These are phyloP conservation scores for Baryphthengus martii DNA, from an alignment of 2,113 vertebrate genomes.

Conservation along the genomic window DNA sequence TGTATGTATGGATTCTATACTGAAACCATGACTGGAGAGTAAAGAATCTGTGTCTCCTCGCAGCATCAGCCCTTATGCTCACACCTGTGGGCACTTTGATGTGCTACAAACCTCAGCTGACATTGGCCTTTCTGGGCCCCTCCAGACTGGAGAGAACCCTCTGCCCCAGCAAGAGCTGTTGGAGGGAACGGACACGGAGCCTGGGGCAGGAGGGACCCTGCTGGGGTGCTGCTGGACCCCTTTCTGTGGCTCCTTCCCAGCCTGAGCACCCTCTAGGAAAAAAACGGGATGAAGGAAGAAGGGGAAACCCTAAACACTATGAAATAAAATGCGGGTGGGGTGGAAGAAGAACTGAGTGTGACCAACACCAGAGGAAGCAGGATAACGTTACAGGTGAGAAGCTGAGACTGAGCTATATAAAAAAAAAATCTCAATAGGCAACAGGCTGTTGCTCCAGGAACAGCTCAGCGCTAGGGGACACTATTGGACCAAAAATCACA, in stretches of 20 bases:
- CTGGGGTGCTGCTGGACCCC: background rate
- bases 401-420: rapidly evolving
- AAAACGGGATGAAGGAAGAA: background rate
- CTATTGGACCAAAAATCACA: background rate
- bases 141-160: rapidly evolving
- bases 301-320: background rate
- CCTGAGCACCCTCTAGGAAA: background rate
- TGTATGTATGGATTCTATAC: background rate
- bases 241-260: background rate
- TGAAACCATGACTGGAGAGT: background rate
- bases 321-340: background rate
- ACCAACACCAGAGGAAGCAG: background rate
- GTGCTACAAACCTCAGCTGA: rapidly evolving
- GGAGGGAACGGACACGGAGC: background rate
- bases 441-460: rapidly evolving
- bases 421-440: background rate
- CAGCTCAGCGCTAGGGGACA: slow-evolving; percentile 30
- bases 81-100: background rate
- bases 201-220: background rate
- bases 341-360: background rate
- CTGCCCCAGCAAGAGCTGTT: background rate
- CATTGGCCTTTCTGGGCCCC: background rate
- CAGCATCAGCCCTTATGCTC: background rate
- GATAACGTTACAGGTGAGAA: background rate
- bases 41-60: background rate